Percentiles rank a stretch among this genome's conserved stretches.
Conservation (phyloP, 2,797 vertebrate genomes). For the Bryconaethiops microstoma region DNA sequence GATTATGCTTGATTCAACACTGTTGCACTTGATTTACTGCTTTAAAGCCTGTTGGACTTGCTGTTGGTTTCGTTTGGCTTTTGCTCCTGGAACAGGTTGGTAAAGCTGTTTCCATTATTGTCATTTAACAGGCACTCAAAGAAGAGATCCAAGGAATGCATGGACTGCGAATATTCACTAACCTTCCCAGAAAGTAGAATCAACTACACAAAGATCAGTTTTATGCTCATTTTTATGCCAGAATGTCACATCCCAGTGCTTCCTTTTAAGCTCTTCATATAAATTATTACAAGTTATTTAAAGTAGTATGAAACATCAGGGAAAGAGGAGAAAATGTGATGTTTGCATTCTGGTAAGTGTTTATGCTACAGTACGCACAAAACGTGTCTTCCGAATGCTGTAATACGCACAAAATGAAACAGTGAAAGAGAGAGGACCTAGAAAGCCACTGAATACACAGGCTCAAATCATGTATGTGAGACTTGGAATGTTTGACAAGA, state of each 20-base stretch:
- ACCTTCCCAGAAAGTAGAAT: conserved; percentile 73
- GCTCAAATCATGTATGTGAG: neutral
- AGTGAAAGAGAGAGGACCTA: neutral
- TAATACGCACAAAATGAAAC: conserved; percentile 67
- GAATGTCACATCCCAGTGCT: neutral
- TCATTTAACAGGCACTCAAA: conserved; percentile 76
- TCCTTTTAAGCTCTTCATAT: neutral
- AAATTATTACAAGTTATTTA: conserved; percentile 23
- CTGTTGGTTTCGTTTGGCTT: neutral
- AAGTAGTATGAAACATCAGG: neutral
- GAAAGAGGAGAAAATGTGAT: neutral
- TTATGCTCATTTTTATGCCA: neutral
- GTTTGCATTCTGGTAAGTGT: neutral
- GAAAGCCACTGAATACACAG: neutral
- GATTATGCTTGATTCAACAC: neutral
- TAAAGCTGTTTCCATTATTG: neutral
- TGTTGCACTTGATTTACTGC: neutral
- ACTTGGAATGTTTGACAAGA: neutral
- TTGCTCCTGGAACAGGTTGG: neutral
- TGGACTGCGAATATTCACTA: conserved; percentile 82
- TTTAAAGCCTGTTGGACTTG: neutral
- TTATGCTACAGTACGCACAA: conserved; percentile 16
- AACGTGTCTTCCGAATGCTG: conserved; percentile 35
- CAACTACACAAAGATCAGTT: neutral
- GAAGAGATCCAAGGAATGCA: conserved; percentile 85